A percentile compares a stretch with the other conserved stretches of the same genome.
These are phyloP conservation scores for Babylonia areolata DNA, from an alignment of 1,140 invertebrate species.

Conservation along the genomic window DNA sequence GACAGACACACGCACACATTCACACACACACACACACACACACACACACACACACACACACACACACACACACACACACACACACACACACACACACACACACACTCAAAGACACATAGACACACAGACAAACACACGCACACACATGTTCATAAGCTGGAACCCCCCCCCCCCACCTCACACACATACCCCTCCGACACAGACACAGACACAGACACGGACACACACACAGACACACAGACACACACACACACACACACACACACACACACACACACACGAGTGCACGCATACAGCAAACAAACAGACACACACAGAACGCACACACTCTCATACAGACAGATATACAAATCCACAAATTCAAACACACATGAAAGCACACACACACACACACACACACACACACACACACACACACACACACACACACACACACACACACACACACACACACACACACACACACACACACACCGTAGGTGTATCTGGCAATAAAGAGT, in stretches of 20 bases:
- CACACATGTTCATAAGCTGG: not conserved
- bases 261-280: slow-evolving; percentile 9
- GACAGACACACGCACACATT: no score
- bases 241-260: slow-evolving; percentile 11
- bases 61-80: not conserved
- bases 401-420: no score
- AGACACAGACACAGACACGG: not conserved
- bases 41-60: slow-evolving; percentile 10
- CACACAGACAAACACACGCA: not conserved
- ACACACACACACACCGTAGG: no score
- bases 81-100: not conserved
- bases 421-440: no score
- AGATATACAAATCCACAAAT: not conserved
- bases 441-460: no score
- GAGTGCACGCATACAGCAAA: no score
- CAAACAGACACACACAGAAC: no score
- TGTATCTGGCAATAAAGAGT: no score
- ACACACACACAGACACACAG: not conserved
- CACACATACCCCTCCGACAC: not conserved
- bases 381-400: no score
- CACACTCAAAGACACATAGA: not conserved
- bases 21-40: slow-evolving; percentile 7
- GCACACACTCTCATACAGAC: not conserved
- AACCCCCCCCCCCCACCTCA: no score
- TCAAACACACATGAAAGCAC: no score